phyloP scores from a whole-genome alignment of 1,140 invertebrate species.

The Vollenhovia emeryi region DNA sequence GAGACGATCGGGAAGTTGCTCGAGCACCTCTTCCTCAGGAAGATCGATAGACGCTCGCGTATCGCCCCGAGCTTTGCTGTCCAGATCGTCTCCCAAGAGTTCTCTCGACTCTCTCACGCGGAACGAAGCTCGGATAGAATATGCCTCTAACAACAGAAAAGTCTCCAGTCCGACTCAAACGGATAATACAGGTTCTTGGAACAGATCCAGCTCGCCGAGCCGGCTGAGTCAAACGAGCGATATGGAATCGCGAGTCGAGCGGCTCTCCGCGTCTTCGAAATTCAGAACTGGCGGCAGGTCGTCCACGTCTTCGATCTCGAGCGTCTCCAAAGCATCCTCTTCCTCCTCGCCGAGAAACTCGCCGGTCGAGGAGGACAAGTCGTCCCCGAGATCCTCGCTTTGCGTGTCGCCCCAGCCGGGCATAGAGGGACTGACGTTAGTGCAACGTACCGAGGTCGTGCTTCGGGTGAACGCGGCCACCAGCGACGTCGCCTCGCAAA shows the following conservation, averaged over 20 bases:
- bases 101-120: constrained; percentile 58
- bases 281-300: constrained; percentile 68
- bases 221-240: constrained; percentile 65
- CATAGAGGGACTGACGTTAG: constrained; percentile 85
- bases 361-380: constrained; percentile 67
- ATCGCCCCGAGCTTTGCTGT: constrained; percentile 65
- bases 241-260: constrained; percentile 66
- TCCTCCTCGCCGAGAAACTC: constrained; percentile 77
- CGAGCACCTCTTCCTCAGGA: constrained; percentile 79
- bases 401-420: constrained; percentile 82
- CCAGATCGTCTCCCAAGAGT: constrained; percentile 55
- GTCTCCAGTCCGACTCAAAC: constrained; percentile 83
- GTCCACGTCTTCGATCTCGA: constrained; percentile 70
- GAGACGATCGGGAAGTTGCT: constrained; percentile 77
- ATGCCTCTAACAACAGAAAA: constrained; percentile 67
- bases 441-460: constrained; percentile 88
- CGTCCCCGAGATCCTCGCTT: constrained; percentile 68
- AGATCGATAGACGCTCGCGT: constrained; percentile 70
- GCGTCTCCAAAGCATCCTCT: constrained; percentile 75
- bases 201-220: constrained; percentile 60
- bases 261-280: constrained; percentile 59
- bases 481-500: constrained; percentile 88
- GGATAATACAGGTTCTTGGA: constrained; percentile 75
- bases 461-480: constrained; percentile 87
- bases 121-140: constrained; percentile 51